These are phyloP conservation scores for Meandrusa payeni DNA, from an alignment of 2,888 invertebrate genomes.

Conservation along the genomic window DNA sequence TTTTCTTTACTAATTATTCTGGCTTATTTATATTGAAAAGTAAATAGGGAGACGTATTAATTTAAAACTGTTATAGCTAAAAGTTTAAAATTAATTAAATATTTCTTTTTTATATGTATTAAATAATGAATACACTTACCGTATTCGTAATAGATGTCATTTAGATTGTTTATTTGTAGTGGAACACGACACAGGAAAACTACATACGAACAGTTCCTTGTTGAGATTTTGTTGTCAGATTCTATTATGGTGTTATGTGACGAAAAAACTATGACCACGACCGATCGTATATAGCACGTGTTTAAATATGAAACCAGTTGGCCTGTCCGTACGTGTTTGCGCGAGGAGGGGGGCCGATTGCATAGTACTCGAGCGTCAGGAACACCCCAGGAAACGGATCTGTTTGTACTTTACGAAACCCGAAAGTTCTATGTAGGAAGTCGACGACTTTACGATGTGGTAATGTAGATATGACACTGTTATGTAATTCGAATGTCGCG, in stretches of 20 bases:
- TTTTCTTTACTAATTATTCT: too few species aligned
- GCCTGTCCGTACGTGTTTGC: constrained; percentile 37
- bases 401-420: constrained; percentile 55
- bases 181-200: not conserved
- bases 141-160: constrained; percentile 3
- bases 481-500: constrained; percentile 12
- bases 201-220: constrained; percentile 2
- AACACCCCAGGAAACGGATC: constrained; percentile 67
- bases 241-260: constrained; percentile 23
- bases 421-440: constrained; percentile 72
- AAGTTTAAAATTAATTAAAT: too few species aligned
- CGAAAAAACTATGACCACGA: constrained; percentile 55
- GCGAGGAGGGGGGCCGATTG: constrained; percentile 50
- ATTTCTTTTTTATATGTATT: not conserved
- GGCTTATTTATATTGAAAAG: too few species aligned
- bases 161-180: not conserved
- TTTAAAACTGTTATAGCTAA: too few species aligned
- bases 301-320: constrained; percentile 67
- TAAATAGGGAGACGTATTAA: too few species aligned
- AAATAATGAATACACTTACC: constrained; percentile 14
- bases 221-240: not conserved
- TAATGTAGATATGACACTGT: constrained; percentile 27
- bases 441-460: constrained; percentile 28
- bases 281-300: constrained; percentile 59
- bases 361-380: constrained; percentile 40